Conservation (phyloP, 2,888 invertebrate species). For the Eupithecia dodoneata region DNA sequence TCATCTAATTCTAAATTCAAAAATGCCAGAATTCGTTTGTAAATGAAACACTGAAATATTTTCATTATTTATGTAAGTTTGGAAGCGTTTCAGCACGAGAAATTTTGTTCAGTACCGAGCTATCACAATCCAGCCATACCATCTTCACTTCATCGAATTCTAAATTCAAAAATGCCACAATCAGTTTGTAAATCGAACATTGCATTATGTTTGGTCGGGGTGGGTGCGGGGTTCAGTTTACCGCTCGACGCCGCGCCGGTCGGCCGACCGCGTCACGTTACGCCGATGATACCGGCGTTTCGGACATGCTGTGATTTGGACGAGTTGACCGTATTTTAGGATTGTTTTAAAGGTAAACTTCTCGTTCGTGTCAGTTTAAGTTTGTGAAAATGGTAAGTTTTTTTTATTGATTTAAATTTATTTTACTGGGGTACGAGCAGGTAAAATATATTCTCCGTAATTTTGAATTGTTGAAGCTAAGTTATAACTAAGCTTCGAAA, state of each 20-base stretch:
- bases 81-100: not conserved
- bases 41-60: not conserved
- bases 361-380: not conserved
- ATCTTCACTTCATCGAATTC: slow-evolving; percentile 1
- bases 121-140: not conserved
- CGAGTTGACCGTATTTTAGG: slow-evolving; percentile 38
- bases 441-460: not conserved
- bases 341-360: slow-evolving; percentile 30
- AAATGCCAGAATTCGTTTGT: not conserved
- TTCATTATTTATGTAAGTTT: too few relatives aligned
- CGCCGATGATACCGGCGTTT: slow-evolving; percentile 13
- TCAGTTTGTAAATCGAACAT: slow-evolving; percentile 50
- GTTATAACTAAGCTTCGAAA: too few relatives aligned
- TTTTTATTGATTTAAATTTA: not conserved
- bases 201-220: slow-evolving; percentile 62
- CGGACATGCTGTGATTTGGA: slow-evolving; percentile 51
- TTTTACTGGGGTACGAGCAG: not conserved
- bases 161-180: slow-evolving; percentile 18
- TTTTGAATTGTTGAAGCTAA: not conserved
- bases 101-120: not conserved
- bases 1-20: not conserved
- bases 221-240: slow-evolving; percentile 66
- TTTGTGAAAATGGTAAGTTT: not conserved
- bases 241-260: slow-evolving; percentile 73
- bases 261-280: slow-evolving; percentile 57